Percentiles rank a stretch among this genome's conserved stretches.
Evolutionary conservation across 2,797 vertebrate genomes (phyloP).

Genomic region (Gadopsis bispinosus): DNA sequence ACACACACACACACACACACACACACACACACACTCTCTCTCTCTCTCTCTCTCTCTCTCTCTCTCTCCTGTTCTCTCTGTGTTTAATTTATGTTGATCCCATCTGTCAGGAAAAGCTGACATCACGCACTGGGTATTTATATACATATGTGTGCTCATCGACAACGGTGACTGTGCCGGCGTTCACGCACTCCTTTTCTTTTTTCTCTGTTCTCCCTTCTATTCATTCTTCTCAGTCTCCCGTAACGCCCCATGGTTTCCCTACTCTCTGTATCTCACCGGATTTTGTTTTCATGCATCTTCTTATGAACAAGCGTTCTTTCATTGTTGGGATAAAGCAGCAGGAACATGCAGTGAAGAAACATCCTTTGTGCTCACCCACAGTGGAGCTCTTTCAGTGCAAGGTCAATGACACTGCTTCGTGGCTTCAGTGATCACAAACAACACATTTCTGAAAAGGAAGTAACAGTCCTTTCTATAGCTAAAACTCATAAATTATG

Average conservation of each 20-base stretch:
- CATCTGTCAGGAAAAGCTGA: conserved; percentile 75
- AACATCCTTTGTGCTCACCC: conserved; percentile 1
- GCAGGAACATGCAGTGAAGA: neutral
- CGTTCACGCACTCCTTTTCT: conserved; percentile 35
- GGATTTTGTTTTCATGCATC: conserved; percentile 13
- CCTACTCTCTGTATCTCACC: conserved; percentile 5
- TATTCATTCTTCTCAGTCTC: conserved; percentile 7
- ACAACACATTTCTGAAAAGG: neutral
- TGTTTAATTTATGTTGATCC: conserved; percentile 64
- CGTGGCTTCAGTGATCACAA: neutral
- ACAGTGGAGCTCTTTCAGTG: conserved; percentile 2
- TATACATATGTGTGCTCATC: conserved; percentile 28
- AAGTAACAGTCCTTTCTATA: neutral
- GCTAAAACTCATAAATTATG: too few relatives aligned
- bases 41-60: neutral
- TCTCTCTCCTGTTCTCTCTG: neutral
- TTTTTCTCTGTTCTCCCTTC: conserved; percentile 14
- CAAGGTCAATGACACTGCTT: neutral
- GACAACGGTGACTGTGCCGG: conserved; percentile 37
- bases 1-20: neutral
- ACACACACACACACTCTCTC: conserved; percentile 1
- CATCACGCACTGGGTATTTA: conserved; percentile 65
- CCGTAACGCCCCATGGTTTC: conserved; percentile 1
- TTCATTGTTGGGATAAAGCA: conserved; percentile 15
- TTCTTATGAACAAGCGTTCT: conserved; percentile 17